phyloP scores from a whole-genome alignment of 2,888 invertebrate species.

The Odontothrips loti region DNA sequence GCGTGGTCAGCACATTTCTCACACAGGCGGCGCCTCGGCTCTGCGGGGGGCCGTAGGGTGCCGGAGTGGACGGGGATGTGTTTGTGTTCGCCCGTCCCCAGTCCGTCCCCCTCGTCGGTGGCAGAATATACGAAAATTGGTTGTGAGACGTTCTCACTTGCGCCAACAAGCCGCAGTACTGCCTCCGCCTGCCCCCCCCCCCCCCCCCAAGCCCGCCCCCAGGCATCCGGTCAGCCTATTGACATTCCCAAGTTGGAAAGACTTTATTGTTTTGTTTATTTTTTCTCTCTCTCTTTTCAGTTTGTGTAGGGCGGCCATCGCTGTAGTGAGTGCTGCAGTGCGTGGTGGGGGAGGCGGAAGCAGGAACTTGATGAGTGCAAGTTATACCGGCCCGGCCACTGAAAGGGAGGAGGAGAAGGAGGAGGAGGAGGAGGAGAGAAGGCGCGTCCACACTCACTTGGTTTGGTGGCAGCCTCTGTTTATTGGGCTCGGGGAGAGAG shows the following conservation, averaged over 20 bases:
- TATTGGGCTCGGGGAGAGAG: not conserved
- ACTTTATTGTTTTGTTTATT: slow-evolving; percentile 2
- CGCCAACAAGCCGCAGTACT: too few relatives aligned
- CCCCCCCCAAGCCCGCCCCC: not conserved
- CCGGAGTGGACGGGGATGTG: too few relatives aligned
- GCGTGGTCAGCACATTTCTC: too few relatives aligned
- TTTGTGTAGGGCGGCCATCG: not conserved
- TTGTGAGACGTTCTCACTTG: too few relatives aligned
- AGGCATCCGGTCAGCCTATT: not conserved
- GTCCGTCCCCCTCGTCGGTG: too few relatives aligned
- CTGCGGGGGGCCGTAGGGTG: too few relatives aligned
- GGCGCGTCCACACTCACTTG: not conserved
- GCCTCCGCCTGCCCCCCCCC: not conserved
- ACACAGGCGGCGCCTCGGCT: too few relatives aligned
- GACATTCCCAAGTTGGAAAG: not conserved
- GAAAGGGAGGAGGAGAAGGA: not conserved
- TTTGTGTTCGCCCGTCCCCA: too few relatives aligned
- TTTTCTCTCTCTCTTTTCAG: not conserved
- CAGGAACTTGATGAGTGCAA: slow-evolving; percentile 23
- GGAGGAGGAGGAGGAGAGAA: not conserved
- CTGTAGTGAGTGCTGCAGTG: not conserved
- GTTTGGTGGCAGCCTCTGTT: slow-evolving; percentile 1
- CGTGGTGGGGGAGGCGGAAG: not conserved
- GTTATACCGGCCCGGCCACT: not conserved
- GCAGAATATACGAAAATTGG: too few relatives aligned